Evolutionary conservation across 35 echinoderm and acorn worm genomes (phyloP), one percentile per base, ranked within the genome.

Genomic region (Apostichopus parvimensis): DNA sequence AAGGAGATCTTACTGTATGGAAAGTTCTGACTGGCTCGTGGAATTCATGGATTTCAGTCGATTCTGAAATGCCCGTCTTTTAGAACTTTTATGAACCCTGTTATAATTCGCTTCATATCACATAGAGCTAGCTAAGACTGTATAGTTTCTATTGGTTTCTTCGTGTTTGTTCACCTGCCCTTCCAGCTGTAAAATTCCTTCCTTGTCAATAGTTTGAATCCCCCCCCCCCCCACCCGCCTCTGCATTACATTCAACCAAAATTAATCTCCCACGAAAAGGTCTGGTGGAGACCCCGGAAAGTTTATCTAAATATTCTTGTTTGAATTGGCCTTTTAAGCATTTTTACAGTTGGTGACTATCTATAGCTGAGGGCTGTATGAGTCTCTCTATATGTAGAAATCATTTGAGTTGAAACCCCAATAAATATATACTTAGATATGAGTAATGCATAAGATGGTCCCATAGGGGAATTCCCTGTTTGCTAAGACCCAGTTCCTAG

Each of bases 391-490:
- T 45, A 45, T n/a, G 64, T 11, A 11, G 64, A 18, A 68, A 68
- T 68, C 64, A 68, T 68, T 68, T 68, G 64, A 18, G 64, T 68
- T 14, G 64, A 68, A 68, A 68, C 64, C 9, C 64, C 18, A 68
- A 68, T 11, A 45, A 45, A 45, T 45, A 18, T 68, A 68, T 14
- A 68, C 11, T 14, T 68, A 68, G 64, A 18, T 68, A 68, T 68
- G 64, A 68, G 64, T 68, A 68, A 68, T 68, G 18, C 64, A 45
- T 68, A 68, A 68, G 64, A 11, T 68, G 64, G 64, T 68, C 64
- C 64, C 64, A 68, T 68, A 68, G 64, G 64, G 64, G 64, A 68
- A 68, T 68, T 68, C 64, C 64, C 64, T 68, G 64, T 68, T 68
- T 68, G 64, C 64, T 68, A 68, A 68, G 64, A 68, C 64, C 64